phyloP scores from a whole-genome alignment of 2,113 vertebrate species.

The Reinhardtius hippoglossoides region DNA sequence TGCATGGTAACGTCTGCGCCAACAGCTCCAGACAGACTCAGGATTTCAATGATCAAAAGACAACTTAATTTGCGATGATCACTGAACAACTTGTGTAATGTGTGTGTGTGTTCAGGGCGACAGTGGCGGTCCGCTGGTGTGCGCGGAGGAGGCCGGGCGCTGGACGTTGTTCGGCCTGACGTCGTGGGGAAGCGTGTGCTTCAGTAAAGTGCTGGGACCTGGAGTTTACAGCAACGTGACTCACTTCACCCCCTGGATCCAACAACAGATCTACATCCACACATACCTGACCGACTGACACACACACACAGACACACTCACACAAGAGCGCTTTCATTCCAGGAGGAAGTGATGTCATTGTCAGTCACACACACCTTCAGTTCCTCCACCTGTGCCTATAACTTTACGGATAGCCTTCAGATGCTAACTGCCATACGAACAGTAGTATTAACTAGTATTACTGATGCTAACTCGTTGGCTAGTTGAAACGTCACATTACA shows the following conservation, averaged over 20 bases:
- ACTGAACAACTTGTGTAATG: background rate
- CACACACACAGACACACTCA: background rate
- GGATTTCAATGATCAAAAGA: too few relatives aligned
- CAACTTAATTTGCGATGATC: too few relatives aligned
- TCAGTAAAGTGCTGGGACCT: slow-evolving; percentile 91
- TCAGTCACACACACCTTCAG: slow-evolving; percentile 4
- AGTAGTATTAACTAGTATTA: background rate
- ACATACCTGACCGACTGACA: slow-evolving; percentile 84
- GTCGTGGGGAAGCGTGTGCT: slow-evolving; percentile 93
- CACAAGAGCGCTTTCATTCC: slow-evolving; percentile 32
- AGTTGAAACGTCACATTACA: slow-evolving; percentile 5
- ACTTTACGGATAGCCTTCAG: slow-evolving; percentile 43
- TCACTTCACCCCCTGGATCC: slow-evolving; percentile 92
- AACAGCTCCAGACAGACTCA: background rate
- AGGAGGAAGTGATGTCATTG: slow-evolving; percentile 60
- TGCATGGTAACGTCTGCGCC: slow-evolving; percentile 75
- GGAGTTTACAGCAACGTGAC: slow-evolving; percentile 95
- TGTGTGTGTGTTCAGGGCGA: slow-evolving; percentile 62
- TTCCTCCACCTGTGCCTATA: slow-evolving; percentile 49
- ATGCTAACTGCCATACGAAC: slow-evolving; percentile 26
- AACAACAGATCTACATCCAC: slow-evolving; percentile 91
- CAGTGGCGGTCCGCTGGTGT: slow-evolving; percentile 93
- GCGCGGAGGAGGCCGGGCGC: slow-evolving; percentile 79
- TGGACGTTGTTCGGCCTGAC: slow-evolving; percentile 94
- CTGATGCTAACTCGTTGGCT: slow-evolving; percentile 27